Conservation (phyloP, 2,888 invertebrate genomes). For the Gymnosoma rotundatum region DNA sequence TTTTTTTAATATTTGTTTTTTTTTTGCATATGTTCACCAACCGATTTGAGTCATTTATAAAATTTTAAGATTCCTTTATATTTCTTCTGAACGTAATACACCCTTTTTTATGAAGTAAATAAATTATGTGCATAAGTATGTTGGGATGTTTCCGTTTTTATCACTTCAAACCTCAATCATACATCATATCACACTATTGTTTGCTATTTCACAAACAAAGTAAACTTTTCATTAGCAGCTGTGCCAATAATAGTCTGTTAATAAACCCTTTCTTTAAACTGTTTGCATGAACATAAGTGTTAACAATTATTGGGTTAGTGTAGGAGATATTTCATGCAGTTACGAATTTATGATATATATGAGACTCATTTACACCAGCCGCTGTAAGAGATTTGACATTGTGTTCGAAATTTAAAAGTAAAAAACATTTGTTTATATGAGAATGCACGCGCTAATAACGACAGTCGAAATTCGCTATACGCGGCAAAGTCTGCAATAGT, state of each 20-base stretch:
- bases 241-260: slow-evolving; percentile 62
- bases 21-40: slow-evolving; percentile 51
- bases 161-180: slow-evolving; percentile 37
- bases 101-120: slow-evolving; percentile 8
- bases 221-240: slow-evolving; percentile 67
- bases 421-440: too few species aligned
- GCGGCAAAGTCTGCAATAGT: too few species aligned
- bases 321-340: neutral
- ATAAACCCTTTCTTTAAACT: slow-evolving; percentile 45
- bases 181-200: slow-evolving; percentile 43
- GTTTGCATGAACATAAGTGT: slow-evolving; percentile 2
- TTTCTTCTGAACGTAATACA: slow-evolving; percentile 18
- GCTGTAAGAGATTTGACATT: too few species aligned
- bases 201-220: slow-evolving; percentile 48
- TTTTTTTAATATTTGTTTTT: slow-evolving; percentile 1
- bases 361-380: too few species aligned
- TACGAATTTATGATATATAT: neutral
- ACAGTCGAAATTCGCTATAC: too few species aligned
- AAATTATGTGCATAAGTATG: neutral
- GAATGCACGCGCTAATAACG: too few species aligned
- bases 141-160: slow-evolving; percentile 21
- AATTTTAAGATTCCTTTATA: slow-evolving; percentile 44
- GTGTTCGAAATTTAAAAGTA: too few species aligned
- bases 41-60: neutral
- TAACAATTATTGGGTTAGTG: slow-evolving; percentile 12